These are phyloP conservation scores for Ruditapes philippinarum DNA, from an alignment of 1,140 invertebrate species.

Conservation along the genomic window DNA sequence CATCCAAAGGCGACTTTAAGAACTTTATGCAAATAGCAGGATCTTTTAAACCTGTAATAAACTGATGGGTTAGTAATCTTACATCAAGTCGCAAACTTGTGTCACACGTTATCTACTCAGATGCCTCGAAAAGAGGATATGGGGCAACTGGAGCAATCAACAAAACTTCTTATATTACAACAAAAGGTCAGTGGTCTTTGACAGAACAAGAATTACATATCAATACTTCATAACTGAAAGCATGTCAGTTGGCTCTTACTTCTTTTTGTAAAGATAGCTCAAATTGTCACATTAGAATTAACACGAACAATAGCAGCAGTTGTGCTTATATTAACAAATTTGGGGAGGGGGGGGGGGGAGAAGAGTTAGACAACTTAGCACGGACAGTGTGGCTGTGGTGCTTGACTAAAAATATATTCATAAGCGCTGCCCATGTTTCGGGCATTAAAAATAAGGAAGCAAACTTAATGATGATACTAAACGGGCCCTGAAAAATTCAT, in stretches of 20 bases:
- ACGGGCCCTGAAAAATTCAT: neutral
- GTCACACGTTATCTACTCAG: neutral
- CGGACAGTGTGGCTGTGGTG: neutral
- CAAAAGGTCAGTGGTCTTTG: neutral
- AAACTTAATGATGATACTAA: neutral
- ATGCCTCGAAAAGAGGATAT: neutral
- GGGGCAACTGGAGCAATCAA: neutral
- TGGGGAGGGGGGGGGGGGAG: neutral
- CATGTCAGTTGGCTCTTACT: slow-evolving; percentile 7
- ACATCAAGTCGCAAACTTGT: neutral
- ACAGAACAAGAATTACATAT: neutral
- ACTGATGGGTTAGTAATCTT: neutral
- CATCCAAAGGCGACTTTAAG: neutral
- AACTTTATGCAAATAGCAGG: neutral
- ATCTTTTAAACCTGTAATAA: neutral
- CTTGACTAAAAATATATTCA: neutral
- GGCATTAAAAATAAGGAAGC: neutral
- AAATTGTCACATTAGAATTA: neutral
- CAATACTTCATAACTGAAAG: slow-evolving; percentile 1
- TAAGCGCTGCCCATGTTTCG: neutral
- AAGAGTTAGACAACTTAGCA: neutral
- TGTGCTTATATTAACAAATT: neutral
- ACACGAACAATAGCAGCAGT: neutral
- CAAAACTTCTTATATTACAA: neutral
- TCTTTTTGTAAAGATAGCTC: slow-evolving; percentile 4